phyloP scores from a whole-genome alignment of 1,140 invertebrate species.

The Calycopis cecrops region DNA sequence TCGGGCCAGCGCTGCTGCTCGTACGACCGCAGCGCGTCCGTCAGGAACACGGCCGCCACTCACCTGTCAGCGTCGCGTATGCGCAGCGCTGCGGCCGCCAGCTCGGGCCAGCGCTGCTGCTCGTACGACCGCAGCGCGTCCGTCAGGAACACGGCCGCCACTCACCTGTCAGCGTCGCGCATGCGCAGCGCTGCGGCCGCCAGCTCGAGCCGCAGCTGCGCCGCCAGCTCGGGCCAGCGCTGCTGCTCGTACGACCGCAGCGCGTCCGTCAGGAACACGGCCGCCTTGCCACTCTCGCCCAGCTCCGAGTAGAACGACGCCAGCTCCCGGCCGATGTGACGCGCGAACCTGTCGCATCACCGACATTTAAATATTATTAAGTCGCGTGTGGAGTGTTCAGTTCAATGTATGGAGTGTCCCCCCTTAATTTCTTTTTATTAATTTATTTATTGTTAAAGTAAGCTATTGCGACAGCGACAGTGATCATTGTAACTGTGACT shows the following conservation, averaged over 20 bases:
- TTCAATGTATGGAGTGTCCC: no score
- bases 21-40: slow-evolving; percentile 90
- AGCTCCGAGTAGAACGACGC: slow-evolving; percentile 93
- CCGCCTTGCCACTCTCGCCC: slow-evolving; percentile 90
- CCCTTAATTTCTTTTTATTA: no score
- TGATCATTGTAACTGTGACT: no score
- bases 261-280: slow-evolving; percentile 90
- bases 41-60: slow-evolving; percentile 87
- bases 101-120: slow-evolving; percentile 90
- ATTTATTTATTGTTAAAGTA: no score
- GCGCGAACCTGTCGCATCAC: slow-evolving; percentile 75
- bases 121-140: slow-evolving; percentile 91
- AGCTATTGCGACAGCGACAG: no score
- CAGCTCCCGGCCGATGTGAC: slow-evolving; percentile 91
- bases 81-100: no score
- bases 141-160: slow-evolving; percentile 88
- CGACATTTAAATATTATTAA: no score
- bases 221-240: slow-evolving; percentile 88
- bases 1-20: slow-evolving; percentile 90
- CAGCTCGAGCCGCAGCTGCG: slow-evolving; percentile 88
- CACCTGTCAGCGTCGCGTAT: no score
- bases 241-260: slow-evolving; percentile 91
- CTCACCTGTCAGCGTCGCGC: slow-evolving; percentile 79
- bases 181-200: slow-evolving; percentile 89
- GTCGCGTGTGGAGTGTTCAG: no score